Evolutionary conservation across 2,888 invertebrate species (phyloP).

Genomic region (Caenorhabditis plicata): DNA sequence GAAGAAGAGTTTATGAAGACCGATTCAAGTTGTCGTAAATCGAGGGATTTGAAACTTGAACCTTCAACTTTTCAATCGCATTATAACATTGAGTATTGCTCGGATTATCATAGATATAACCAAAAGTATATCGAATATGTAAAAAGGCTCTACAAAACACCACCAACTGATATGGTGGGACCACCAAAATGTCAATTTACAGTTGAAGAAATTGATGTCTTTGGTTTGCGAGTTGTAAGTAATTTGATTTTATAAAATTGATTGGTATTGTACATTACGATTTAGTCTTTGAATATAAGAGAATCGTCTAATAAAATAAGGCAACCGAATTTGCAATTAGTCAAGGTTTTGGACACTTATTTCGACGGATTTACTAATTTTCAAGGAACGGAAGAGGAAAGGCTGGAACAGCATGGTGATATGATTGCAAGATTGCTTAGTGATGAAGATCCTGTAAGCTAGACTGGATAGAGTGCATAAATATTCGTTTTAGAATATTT

Average conservation of each 20-base stretch:
- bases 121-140: conserved; percentile 11
- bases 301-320: no score
- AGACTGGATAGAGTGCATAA: background rate
- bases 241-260: no score
- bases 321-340: no score
- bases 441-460: conserved; percentile 21
- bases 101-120: conserved; percentile 31
- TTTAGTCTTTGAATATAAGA: no score
- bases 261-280: no score
- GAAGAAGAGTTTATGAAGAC: conserved; percentile 38
- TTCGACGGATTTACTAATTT: conserved; percentile 24
- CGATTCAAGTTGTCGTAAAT: conserved; percentile 19
- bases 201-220: no score
- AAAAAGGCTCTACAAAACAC: conserved; percentile 27
- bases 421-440: conserved; percentile 24
- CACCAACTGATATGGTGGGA: conserved; percentile 24
- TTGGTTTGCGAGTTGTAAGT: no score
- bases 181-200: conserved; percentile 28
- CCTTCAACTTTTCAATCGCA: conserved; percentile 29
- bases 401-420: conserved; percentile 13
- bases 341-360: conserved; percentile 20
- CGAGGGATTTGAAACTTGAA: conserved; percentile 21
- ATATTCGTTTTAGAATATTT: conserved; percentile 24
- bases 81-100: conserved; percentile 33
- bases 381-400: conserved; percentile 13